Conservation (phyloP, 2,113 vertebrate genomes). For the Cranoglanis bouderius region DNA sequence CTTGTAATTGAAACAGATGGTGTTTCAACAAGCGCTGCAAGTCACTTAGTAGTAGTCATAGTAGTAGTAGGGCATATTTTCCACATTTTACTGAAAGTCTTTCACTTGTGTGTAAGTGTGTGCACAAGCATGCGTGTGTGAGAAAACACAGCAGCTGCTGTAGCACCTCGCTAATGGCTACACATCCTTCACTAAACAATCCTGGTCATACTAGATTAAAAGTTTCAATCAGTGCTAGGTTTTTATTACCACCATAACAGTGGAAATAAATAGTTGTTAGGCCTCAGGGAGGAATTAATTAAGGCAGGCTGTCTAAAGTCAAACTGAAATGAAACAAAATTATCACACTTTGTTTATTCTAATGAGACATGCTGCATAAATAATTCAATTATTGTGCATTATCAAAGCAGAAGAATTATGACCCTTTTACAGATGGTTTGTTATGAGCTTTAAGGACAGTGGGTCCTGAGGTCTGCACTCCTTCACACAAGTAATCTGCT, state of each 20-base stretch:
- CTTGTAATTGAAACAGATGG: background rate
- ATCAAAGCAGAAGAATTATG: background rate
- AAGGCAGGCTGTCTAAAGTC: slow-evolving; percentile 14
- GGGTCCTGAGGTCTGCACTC: background rate
- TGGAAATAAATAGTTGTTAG: slow-evolving; percentile 40
- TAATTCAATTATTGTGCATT: background rate
- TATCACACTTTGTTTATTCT: slow-evolving; percentile 14
- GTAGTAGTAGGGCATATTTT: background rate
- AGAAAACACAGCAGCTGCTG: slow-evolving; percentile 36
- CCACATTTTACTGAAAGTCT: slow-evolving; percentile 9
- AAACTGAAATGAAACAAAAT: slow-evolving; percentile 24
- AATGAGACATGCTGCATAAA: slow-evolving; percentile 6
- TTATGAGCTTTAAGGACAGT: background rate
- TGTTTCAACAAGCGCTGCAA: background rate
- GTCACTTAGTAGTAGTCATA: background rate
- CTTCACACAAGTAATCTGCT: slow-evolving; percentile 16
- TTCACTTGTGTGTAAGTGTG: slow-evolving; percentile 4
- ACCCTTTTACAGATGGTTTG: background rate
- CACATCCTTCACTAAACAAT: slow-evolving; percentile 36
- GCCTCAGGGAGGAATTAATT: slow-evolving; percentile 25
- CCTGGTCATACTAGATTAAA: slow-evolving; percentile 38
- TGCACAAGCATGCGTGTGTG: slow-evolving; percentile 17
- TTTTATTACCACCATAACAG: slow-evolving; percentile 47
- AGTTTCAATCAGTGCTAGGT: slow-evolving; percentile 31
- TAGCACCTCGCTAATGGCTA: slow-evolving; percentile 36